Conservation (phyloP, 2,113 vertebrate genomes). For the Ailurus styani region DNA sequence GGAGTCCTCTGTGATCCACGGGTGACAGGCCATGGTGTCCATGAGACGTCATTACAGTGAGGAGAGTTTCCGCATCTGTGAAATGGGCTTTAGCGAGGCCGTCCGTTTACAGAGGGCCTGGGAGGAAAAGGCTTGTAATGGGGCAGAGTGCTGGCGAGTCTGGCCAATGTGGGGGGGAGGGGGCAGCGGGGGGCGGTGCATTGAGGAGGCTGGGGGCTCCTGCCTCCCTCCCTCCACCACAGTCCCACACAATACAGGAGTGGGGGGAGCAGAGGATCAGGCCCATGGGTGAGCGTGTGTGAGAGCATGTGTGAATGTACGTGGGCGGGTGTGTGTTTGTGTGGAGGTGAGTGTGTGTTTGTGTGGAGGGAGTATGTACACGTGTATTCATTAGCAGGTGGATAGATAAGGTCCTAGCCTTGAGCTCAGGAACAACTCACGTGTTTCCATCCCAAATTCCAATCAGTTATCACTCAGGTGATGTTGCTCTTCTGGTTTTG, state of each 20-base stretch:
- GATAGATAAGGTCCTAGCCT: not conserved
- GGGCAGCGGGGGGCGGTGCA: not conserved
- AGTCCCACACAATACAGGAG: not conserved
- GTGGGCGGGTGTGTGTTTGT: too few relatives aligned
- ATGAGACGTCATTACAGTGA: not conserved
- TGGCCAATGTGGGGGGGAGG: rapidly evolving
- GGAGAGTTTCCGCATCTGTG: not conserved
- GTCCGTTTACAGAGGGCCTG: not conserved
- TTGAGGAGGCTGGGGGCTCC: not conserved
- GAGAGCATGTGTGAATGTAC: not conserved
- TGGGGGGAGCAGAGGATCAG: not conserved
- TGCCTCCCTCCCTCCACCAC: not conserved
- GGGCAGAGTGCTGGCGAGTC: not conserved
- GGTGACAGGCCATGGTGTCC: slow-evolving; percentile 1
- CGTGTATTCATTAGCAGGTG: not conserved
- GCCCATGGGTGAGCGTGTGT: not conserved
- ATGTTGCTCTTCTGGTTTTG: not conserved
- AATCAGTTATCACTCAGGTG: not conserved
- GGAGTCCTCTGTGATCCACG: not conserved
- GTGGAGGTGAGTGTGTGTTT: not conserved
- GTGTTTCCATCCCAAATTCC: not conserved
- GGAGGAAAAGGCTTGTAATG: slow-evolving; percentile 4
- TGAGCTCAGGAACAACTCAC: not conserved
- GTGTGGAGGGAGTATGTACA: not conserved
- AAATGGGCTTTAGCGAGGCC: slow-evolving; percentile 20